A percentile compares a stretch with the other conserved stretches of the same genome.
Evolutionary conservation across 2,888 invertebrate species (phyloP).

Genomic region (Schrankia costaestrigalis): DNA sequence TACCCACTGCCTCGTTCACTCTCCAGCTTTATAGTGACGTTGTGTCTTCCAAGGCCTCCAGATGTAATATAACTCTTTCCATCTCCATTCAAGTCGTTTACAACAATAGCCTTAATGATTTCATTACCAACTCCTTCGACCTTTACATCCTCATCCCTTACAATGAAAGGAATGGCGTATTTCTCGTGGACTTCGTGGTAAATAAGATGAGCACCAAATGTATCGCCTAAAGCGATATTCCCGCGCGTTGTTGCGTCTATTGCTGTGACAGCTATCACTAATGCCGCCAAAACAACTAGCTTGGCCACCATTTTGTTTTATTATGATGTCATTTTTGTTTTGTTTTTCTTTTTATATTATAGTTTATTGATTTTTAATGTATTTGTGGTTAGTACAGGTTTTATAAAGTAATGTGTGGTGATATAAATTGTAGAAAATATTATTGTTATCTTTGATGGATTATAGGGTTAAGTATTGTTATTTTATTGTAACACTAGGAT

Average conservation of each 20-base stretch:
- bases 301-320: conserved; percentile 16
- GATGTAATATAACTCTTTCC: neutral
- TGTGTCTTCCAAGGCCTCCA: conserved; percentile 35
- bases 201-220: conserved; percentile 22
- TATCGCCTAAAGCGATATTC: conserved; percentile 10
- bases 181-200: conserved; percentile 32
- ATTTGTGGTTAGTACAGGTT: neutral
- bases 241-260: neutral
- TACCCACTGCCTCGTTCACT: conserved; percentile 32
- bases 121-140: conserved; percentile 13
- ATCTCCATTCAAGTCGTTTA: conserved; percentile 5
- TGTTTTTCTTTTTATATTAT: neutral
- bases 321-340: neutral
- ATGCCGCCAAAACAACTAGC: conserved; percentile 9
- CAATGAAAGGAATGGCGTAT: conserved; percentile 19
- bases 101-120: conserved; percentile 4
- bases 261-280: conserved; percentile 2
- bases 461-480: too few species aligned
- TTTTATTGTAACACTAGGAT: too few species aligned
- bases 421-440: too few species aligned
- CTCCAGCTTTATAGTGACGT: conserved; percentile 34
- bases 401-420: too few species aligned
- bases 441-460: too few species aligned
- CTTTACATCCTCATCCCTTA: conserved; percentile 23
- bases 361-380: neutral